Conservation (phyloP, 2,113 vertebrate species). For the Mystacornis crossleyi region DNA sequence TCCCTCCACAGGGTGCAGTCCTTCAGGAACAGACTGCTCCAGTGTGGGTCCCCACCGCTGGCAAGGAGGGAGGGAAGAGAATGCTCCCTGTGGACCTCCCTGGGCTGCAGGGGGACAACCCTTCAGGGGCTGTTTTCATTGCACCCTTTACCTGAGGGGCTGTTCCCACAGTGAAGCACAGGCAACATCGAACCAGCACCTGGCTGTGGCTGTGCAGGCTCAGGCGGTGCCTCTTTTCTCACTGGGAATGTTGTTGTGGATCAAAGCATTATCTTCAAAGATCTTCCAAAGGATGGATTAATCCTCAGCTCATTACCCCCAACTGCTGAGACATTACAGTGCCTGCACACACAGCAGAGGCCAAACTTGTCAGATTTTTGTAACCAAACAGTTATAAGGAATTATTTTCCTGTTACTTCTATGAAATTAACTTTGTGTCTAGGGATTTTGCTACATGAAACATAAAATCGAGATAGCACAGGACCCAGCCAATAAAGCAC, state of each 20-base stretch:
- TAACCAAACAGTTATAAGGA: neutral
- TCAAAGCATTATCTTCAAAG: neutral
- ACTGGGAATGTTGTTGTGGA: neutral
- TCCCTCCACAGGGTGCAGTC: neutral
- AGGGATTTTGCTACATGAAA: neutral
- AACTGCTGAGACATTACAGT: neutral
- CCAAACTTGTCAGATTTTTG: neutral
- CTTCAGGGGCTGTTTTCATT: neutral
- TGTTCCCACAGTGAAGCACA: neutral
- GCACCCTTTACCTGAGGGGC: neutral
- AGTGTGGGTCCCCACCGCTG: neutral
- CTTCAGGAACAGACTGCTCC: neutral
- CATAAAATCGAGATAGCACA: neutral
- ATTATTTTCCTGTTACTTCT: neutral
- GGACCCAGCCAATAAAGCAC: neutral
- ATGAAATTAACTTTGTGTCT: neutral
- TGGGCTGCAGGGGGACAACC: neutral
- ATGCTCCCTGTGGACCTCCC: too few species aligned
- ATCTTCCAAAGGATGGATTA: neutral
- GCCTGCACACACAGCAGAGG: neutral
- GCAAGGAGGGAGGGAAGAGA: neutral
- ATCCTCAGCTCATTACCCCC: neutral
- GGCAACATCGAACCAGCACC: neutral
- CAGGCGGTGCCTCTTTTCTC: neutral
- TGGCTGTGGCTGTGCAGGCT: neutral